Conservation (phyloP, 2,797 vertebrate genomes). For the Sebastiscus tertius region DNA sequence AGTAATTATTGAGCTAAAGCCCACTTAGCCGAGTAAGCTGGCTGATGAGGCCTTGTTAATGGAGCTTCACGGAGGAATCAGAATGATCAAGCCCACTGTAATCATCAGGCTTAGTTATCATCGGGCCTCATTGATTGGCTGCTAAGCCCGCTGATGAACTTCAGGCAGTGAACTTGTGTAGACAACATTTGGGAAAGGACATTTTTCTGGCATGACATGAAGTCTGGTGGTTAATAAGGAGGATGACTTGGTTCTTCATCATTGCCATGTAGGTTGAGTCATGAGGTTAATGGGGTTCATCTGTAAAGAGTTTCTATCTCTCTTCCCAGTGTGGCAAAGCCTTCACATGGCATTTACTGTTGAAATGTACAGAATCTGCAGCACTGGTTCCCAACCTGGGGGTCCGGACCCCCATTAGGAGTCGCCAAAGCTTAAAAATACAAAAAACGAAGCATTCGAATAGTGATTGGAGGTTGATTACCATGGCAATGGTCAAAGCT, state of each 20-base stretch:
- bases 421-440: too few relatives aligned
- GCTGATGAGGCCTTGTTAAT: conserved; percentile 78
- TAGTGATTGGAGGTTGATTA: too few relatives aligned
- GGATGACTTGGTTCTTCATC: conserved; percentile 47
- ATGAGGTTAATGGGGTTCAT: conserved; percentile 71
- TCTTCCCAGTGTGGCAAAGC: conserved; percentile 34
- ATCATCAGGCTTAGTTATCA: conserved; percentile 81
- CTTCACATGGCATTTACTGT: conserved; percentile 41
- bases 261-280: conserved; percentile 50
- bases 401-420: too few relatives aligned
- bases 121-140: conserved; percentile 75
- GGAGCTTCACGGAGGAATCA: conserved; percentile 76
- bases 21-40: conserved; percentile 76
- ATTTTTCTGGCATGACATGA: conserved; percentile 53
- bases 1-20: conserved; percentile 78
- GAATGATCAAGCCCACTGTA: conserved; percentile 79
- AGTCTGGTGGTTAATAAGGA: conserved; percentile 56
- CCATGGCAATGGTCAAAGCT: too few relatives aligned
- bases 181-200: conserved; percentile 66
- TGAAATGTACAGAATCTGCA: conserved; percentile 23
- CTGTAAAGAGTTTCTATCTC: conserved; percentile 41
- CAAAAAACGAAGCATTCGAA: too few relatives aligned
- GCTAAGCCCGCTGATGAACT: conserved; percentile 77
- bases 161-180: conserved; percentile 62
- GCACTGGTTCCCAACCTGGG: too few relatives aligned